phyloP scores from a whole-genome alignment of 1,140 invertebrate species.

The Neodiprion lecontei region DNA sequence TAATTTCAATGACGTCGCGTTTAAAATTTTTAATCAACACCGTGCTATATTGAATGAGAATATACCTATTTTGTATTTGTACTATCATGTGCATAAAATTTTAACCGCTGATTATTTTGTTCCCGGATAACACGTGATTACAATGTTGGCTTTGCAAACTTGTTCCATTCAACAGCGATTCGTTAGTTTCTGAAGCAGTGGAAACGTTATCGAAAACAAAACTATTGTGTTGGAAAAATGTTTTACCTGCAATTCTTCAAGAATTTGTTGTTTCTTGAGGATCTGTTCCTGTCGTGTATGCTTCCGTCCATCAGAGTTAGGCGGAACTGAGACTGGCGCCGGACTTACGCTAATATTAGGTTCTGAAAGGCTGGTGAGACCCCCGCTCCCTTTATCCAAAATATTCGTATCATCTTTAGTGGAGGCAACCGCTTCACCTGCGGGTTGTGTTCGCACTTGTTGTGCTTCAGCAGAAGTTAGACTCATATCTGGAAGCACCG shows the following conservation, averaged over 20 bases:
- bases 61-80: no score
- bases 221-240: background rate
- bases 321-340: slow-evolving; percentile 31
- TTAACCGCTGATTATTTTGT: background rate
- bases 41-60: no score
- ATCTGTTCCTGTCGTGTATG: slow-evolving; percentile 70
- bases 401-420: slow-evolving; percentile 58
- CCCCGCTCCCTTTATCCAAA: slow-evolving; percentile 57
- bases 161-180: no score
- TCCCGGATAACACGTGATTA: background rate
- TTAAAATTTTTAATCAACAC: no score
- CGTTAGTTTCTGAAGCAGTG: no score
- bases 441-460: slow-evolving; percentile 62
- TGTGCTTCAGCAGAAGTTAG: slow-evolving; percentile 66
- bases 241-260: slow-evolving; percentile 77
- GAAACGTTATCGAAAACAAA: no score
- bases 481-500: slow-evolving; percentile 57
- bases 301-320: slow-evolving; percentile 46
- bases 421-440: slow-evolving; percentile 45
- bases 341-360: slow-evolving; percentile 53
- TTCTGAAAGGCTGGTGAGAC: slow-evolving; percentile 50
- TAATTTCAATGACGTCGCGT: no score
- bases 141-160: background rate
- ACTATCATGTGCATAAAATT: background rate
- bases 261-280: slow-evolving; percentile 77